Evolutionary conservation across 2,888 invertebrate genomes (phyloP), one percentile per base, ranked within the genome.

Genomic region (Mesorhabditis belari): DNA sequence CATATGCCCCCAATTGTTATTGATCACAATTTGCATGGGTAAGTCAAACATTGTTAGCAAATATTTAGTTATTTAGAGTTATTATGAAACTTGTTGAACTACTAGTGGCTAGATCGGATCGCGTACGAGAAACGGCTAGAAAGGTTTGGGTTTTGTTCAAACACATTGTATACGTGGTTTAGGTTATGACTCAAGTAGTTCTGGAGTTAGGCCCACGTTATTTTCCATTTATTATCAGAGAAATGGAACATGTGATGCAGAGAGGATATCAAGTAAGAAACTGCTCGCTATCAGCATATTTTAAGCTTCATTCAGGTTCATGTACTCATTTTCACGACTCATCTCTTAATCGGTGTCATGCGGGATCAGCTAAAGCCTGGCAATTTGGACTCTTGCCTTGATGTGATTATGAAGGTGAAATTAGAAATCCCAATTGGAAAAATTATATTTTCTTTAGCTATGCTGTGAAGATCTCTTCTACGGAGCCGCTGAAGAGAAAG

Each of bases 401-500:
- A 87, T 57, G 88, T 87, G 64, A 87, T 95, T 57, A 83, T 91
- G 17, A 87, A 90, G 81, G 89, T 87, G 76, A 29, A n/a, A n/a
- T n/a, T n/a, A n/a, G n/a, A n/a, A n/a, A n/a, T n/a, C n/a, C n/a
- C n/a, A n/a, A n/a, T n/a, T n/a, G n/a, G n/a, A n/a, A 35, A 3
- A 44, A 9, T 19, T 19, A 25, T 68, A 57, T 58, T 54, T 58
- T 55, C 64, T 77, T 23, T 74, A 87, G 86, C 83, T 93, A 4
- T 91, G 91, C 69, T 87, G 88, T 51, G 88, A 89, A 64, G 95
- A 96, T 82, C 85, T 95, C 49, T 95, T 95, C 80, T 92, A 92
- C 0, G 85, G 87, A 17, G 84, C 89, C 4, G 88, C 89, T 0
- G 93, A 93, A 80, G 95, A 96, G 82, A 95, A 94, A 82, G 91